Evolutionary conservation across 2,113 vertebrate species (phyloP).

Genomic region (Rhadina sibilatrix): DNA sequence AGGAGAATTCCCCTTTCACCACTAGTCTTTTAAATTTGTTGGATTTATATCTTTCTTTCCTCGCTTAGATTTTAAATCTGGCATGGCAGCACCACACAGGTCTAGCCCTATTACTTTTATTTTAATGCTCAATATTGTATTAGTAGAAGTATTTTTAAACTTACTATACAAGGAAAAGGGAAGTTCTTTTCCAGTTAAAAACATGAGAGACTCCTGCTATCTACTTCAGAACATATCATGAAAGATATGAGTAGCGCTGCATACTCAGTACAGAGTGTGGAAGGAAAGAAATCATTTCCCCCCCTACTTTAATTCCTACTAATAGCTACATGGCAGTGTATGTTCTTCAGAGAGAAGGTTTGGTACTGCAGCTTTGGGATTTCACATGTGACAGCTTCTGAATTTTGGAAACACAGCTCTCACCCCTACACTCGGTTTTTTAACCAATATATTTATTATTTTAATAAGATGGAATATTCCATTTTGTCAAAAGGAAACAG

Average conservation of each 20-base stretch:
- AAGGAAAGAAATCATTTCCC: neutral
- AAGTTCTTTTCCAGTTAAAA: neutral
- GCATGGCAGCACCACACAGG: neutral
- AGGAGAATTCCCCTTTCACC: neutral
- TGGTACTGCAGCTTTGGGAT: neutral
- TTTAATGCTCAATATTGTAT: neutral
- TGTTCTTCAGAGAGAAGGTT: neutral
- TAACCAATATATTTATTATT: neutral
- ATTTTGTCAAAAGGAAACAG: neutral
- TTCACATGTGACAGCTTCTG: neutral
- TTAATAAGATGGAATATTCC: neutral
- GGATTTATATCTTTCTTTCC: neutral
- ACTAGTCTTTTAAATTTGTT: neutral
- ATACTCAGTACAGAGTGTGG: neutral
- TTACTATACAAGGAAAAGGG: neutral
- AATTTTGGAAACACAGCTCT: neutral
- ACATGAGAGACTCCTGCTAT: neutral
- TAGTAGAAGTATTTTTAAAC: neutral
- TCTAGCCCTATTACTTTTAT: neutral
- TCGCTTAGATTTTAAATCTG: neutral
- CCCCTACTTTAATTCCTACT: neutral
- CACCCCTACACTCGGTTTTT: neutral
- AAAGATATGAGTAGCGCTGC: neutral
- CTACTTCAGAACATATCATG: neutral
- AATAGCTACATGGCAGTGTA: neutral